Percentiles rank a stretch among this genome's conserved stretches.
Evolutionary conservation across 2,888 invertebrate genomes (phyloP).

Genomic region (Argyresthia goedartella): DNA sequence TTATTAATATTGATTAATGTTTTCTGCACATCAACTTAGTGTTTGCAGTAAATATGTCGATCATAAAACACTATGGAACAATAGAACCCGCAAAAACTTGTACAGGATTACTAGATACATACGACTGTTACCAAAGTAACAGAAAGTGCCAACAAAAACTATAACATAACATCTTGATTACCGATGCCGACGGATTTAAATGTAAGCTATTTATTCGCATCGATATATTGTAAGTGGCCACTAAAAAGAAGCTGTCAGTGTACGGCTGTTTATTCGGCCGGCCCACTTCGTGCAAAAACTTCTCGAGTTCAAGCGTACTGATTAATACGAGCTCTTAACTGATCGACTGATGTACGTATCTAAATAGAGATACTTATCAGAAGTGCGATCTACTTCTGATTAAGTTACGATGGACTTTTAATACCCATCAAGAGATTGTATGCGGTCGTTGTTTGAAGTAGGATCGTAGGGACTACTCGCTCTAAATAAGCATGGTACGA

Average conservation of each 20-base stretch:
- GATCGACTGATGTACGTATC: background rate
- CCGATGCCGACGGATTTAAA: background rate
- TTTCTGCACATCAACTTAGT: background rate
- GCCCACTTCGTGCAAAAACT: no score
- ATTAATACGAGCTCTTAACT: slow-evolving; percentile 1
- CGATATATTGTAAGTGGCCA: slow-evolving; percentile 4
- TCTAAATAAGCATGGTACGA: no score
- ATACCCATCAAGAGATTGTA: no score
- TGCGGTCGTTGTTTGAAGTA: no score
- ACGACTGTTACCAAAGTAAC: no score
- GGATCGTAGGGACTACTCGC: no score
- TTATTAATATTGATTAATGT: background rate
- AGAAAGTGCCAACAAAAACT: background rate
- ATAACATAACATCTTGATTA: background rate
- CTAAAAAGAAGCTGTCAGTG: slow-evolving; percentile 3
- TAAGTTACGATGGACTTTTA: slow-evolving; percentile 9
- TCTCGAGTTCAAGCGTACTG: background rate
- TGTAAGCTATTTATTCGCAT: background rate
- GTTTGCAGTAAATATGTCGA: no score
- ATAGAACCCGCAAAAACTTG: no score
- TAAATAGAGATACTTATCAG: slow-evolving; percentile 37
- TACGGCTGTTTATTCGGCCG: no score
- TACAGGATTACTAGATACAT: no score
- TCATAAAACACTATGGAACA: no score
- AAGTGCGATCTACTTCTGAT: slow-evolving; percentile 43